A percentile compares a stretch with the other conserved stretches of the same genome.
Evolutionary conservation across 2,888 invertebrate genomes (phyloP).

Genomic region (Acanthosepion pharaonis): DNA sequence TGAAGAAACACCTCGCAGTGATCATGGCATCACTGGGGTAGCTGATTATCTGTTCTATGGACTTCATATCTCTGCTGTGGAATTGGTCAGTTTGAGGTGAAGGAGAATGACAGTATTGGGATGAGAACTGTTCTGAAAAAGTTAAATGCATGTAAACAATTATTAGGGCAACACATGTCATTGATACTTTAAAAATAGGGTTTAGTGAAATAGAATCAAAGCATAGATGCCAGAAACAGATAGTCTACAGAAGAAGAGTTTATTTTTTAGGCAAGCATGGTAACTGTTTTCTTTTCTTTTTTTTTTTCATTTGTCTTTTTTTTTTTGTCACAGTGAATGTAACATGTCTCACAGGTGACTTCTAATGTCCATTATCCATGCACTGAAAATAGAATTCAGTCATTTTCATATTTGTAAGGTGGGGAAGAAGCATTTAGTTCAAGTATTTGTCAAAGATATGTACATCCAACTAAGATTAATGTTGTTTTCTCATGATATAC

Average conservation of each 20-base stretch:
- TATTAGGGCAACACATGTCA: not conserved
- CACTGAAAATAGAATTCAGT: not conserved
- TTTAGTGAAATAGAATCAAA: constrained; percentile 1
- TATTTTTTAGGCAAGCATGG: constrained; percentile 1
- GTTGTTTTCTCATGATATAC: not conserved
- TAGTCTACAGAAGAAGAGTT: constrained; percentile 33
- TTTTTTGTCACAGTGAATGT: constrained; percentile 6
- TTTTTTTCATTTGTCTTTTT: not conserved
- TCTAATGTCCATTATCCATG: constrained; percentile 7
- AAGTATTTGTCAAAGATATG: not conserved
- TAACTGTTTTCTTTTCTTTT: not conserved
- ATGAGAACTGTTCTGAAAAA: constrained; percentile 33
- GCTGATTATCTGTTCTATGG: not conserved
- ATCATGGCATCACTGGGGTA: constrained; percentile 20
- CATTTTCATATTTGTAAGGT: not conserved
- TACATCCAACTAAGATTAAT: not conserved
- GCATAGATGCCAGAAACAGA: constrained; percentile 4
- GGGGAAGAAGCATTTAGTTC: not conserved
- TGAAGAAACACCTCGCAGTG: constrained; percentile 33
- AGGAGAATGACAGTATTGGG: constrained; percentile 33
- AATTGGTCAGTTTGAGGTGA: constrained; percentile 1
- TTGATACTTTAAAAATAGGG: constrained; percentile 3
- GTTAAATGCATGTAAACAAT: constrained; percentile 33
- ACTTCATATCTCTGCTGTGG: constrained; percentile 12
- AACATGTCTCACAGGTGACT: not conserved